A percentile compares a stretch with the other conserved stretches of the same genome.
Conservation (phyloP, 1,140 invertebrate species). For the Musca domestica region DNA sequence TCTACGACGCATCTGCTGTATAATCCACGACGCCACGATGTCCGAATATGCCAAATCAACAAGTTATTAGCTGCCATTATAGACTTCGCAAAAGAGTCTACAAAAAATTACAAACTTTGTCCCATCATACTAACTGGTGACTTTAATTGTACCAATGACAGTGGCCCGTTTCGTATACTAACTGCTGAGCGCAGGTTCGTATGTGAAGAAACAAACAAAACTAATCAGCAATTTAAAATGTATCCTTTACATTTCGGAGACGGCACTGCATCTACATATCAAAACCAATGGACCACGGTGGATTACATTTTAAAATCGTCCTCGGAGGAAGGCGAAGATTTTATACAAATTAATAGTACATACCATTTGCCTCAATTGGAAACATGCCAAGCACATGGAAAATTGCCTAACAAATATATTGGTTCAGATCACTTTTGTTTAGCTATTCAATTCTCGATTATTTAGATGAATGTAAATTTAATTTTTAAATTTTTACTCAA, state of each 20-base stretch:
- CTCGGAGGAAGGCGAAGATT: conserved; percentile 25
- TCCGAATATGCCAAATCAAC: conserved; percentile 82
- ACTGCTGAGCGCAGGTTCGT: conserved; percentile 43
- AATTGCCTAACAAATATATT: conserved; percentile 69
- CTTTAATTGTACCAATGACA: conserved; percentile 77
- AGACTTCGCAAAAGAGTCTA: conserved; percentile 55
- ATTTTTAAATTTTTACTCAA: too few species aligned
- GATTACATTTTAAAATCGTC: conserved; percentile 74
- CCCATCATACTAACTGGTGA: conserved; percentile 87
- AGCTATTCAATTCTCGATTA: conserved; percentile 49
- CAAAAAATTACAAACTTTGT: conserved; percentile 50
- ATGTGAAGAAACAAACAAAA: conserved; percentile 58
- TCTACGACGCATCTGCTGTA: conserved; percentile 94
- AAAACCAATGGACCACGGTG: conserved; percentile 74
- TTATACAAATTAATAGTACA: conserved; percentile 46
- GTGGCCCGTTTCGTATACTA: conserved; percentile 71
- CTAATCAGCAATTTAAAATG: conserved; percentile 14
- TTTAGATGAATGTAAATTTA: too few species aligned
- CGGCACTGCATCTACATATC: conserved; percentile 66
- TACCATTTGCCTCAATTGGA: conserved; percentile 63
- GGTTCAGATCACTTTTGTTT: conserved; percentile 78
- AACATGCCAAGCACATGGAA: conserved; percentile 60
- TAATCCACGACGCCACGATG: conserved; percentile 83
- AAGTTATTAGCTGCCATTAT: conserved; percentile 81
- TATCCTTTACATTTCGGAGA: conserved; percentile 56